These are phyloP conservation scores for Hoplostethus mediterraneus DNA, from an alignment of 2,797 vertebrate genomes.

Conservation along the genomic window DNA sequence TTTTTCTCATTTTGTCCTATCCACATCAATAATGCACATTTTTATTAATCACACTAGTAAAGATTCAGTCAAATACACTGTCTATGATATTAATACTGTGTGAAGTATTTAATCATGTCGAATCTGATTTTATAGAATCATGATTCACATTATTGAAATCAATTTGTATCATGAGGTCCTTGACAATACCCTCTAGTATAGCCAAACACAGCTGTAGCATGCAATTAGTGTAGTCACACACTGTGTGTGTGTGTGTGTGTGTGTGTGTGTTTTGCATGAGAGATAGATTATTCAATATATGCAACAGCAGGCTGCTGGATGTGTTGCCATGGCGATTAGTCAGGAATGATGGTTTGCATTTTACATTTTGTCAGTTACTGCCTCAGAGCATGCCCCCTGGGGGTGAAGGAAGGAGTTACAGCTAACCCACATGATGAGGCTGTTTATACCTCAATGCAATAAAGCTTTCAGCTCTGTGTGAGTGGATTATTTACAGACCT, in stretches of 20 bases:
- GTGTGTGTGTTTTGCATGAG: not conserved
- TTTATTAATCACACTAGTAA: no score
- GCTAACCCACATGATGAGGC: not conserved
- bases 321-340: conserved; percentile 35
- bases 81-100: no score
- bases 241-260: not conserved
- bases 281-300: not conserved
- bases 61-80: no score
- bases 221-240: no score
- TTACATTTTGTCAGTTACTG: conserved; percentile 18
- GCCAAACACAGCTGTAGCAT: no score
- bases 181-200: no score
- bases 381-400: not conserved
- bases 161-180: no score
- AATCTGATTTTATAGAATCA: no score
- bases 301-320: not conserved
- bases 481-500: conserved; percentile 35
- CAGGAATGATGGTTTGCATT: conserved; percentile 12
- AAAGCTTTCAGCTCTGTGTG: conserved; percentile 15
- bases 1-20: no score
- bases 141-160: no score
- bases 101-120: no score
- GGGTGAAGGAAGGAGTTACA: not conserved
- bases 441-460: conserved; percentile 25
- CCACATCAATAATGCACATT: no score